These are phyloP conservation scores for Luscinia luscinia DNA, from an alignment of 2,797 vertebrate genomes.

Conservation along the genomic window DNA sequence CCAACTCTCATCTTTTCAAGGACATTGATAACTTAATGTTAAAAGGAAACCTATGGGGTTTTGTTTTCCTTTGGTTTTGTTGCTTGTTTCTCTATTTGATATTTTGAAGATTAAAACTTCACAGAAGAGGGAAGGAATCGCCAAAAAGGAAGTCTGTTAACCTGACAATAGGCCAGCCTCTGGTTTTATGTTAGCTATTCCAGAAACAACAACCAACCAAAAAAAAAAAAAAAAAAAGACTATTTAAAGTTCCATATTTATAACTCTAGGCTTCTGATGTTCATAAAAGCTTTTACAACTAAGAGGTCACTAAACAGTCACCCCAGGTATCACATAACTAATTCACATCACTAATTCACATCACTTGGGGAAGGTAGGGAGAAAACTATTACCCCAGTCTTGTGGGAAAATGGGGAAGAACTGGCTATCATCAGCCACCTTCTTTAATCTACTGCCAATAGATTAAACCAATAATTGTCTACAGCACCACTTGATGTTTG, in stretches of 20 bases:
- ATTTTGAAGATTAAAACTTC: constrained; percentile 26
- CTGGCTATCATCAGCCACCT: not conserved
- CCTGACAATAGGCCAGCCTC: not conserved
- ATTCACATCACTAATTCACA: not conserved
- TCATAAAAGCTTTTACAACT: constrained; percentile 6
- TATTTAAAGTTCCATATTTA: constrained; percentile 1
- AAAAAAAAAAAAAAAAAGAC: not conserved
- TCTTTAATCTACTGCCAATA: constrained; percentile 57
- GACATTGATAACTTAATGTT: not conserved
- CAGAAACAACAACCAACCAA: constrained; percentile 4
- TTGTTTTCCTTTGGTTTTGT: not conserved
- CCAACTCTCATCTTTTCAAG: not conserved
- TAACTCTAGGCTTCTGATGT: not conserved
- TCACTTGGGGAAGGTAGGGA: not conserved
- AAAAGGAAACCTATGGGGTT: not conserved
- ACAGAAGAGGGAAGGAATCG: constrained; percentile 12
- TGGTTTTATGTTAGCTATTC: not conserved
- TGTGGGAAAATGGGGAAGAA: constrained; percentile 38
- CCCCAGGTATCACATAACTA: not conserved
- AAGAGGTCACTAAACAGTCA: not conserved
- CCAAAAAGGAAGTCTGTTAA: constrained; percentile 5
- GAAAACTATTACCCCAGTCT: not conserved
- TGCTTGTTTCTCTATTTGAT: not conserved
- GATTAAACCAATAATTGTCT: constrained; percentile 38
- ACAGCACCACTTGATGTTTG: constrained; percentile 2